Conservation (phyloP, 2,888 invertebrate species). For the Eupithecia dodoneata region DNA sequence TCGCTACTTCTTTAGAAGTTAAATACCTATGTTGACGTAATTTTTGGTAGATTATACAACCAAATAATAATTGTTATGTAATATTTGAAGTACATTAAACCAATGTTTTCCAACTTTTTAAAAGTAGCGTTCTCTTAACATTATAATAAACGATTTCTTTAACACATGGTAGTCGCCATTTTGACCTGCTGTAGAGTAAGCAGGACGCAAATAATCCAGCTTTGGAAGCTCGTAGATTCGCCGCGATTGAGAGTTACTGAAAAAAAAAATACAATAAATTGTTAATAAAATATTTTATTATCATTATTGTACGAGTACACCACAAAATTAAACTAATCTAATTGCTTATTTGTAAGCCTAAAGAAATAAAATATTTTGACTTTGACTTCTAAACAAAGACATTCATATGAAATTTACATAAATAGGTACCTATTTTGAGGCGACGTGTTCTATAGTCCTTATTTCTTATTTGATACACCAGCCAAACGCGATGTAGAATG, state of each 20-base stretch:
- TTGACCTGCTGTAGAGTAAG: constrained; percentile 64
- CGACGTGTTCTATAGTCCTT: no score
- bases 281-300: not conserved
- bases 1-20: not conserved
- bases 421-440: no score
- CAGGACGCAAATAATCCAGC: constrained; percentile 68
- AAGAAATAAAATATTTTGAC: no score
- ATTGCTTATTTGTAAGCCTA: no score
- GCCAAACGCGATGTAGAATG: no score
- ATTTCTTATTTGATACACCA: no score
- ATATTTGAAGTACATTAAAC: not conserved
- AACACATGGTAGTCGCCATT: constrained; percentile 8
- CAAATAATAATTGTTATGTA: not conserved
- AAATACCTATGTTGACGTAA: not conserved
- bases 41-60: not conserved
- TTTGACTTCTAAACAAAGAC: no score
- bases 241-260: constrained; percentile 72
- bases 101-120: not conserved
- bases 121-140: constrained; percentile 7
- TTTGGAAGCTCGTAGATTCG: constrained; percentile 57
- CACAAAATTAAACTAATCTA: no score
- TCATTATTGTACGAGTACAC: no score
- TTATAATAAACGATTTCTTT: not conserved
- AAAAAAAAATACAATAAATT: constrained; percentile 46
- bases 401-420: no score